Evolutionary conservation across 1,140 invertebrate genomes (phyloP).

Genomic region (Sitobion miscanthi): DNA sequence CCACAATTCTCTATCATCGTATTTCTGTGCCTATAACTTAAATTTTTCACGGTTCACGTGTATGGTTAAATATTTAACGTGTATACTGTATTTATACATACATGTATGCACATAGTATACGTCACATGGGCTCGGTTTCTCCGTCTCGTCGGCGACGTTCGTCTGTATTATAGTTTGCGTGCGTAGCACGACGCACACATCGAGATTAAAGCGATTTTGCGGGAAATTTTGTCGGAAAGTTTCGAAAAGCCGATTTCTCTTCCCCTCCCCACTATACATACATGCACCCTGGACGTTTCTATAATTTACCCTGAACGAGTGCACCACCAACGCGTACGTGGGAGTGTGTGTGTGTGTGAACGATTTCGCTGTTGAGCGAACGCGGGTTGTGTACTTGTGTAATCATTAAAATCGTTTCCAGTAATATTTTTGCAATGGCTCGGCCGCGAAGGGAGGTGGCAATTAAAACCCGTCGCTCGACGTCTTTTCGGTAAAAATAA

Average conservation of each 20-base stretch:
- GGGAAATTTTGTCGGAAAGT: not conserved
- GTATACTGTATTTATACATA: not conserved
- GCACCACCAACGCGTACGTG: no score
- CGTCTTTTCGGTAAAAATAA: constrained; percentile 30
- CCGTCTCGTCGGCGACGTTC: not conserved
- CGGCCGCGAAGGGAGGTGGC: not conserved
- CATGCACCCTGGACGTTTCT: not conserved
- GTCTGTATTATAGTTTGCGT: not conserved
- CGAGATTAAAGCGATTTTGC: not conserved
- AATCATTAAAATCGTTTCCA: constrained; percentile 30
- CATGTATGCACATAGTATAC: not conserved
- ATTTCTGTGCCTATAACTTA: not conserved
- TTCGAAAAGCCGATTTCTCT: not conserved
- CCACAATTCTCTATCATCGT: no score
- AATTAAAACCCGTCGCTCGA: constrained; percentile 45
- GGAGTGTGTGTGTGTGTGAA: not conserved
- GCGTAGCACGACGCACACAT: not conserved
- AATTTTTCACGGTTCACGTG: not conserved
- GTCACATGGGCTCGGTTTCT: not conserved
- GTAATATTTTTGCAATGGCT: not conserved
- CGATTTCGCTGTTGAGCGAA: not conserved
- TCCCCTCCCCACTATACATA: not conserved
- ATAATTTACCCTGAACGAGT: not conserved
- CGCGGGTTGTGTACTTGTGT: not conserved
- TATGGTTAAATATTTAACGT: not conserved